Conservation (phyloP, 2,113 vertebrate genomes). For the Agapornis roseicollis region DNA sequence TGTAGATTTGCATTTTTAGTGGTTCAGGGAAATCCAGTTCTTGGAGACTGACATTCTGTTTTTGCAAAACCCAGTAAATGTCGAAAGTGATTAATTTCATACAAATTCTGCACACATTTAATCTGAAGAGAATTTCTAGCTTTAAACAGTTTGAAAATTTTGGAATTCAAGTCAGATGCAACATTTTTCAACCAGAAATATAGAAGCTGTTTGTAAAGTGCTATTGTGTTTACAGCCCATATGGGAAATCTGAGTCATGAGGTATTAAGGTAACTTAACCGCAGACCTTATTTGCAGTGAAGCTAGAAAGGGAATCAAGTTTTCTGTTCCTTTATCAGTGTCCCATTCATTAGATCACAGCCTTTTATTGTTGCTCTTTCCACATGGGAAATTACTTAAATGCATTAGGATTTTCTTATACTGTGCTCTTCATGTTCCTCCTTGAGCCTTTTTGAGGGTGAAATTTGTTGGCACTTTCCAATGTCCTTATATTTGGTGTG, state of each 20-base stretch:
- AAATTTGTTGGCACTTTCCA: neutral
- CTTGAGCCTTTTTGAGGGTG: neutral
- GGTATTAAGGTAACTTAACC: neutral
- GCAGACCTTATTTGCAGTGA: neutral
- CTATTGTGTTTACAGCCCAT: neutral
- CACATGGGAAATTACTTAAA: neutral
- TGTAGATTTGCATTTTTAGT: neutral
- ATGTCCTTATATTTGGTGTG: neutral
- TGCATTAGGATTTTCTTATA: neutral
- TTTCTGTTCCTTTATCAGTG: neutral
- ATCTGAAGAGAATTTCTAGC: neutral
- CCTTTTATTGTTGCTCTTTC: neutral
- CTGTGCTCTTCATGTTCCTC: neutral
- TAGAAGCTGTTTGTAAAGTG: neutral
- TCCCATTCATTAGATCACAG: neutral
- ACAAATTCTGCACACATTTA: neutral
- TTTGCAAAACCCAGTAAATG: neutral
- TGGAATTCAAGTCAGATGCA: neutral
- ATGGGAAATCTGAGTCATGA: neutral
- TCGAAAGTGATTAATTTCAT: neutral
- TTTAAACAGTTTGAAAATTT: neutral
- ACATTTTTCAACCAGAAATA: neutral
- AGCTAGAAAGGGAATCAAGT: neutral
- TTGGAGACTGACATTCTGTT: neutral
- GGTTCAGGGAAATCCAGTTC: accelerated